Conservation (phyloP, 2,888 invertebrate genomes). For the Pandemis corylana region DNA sequence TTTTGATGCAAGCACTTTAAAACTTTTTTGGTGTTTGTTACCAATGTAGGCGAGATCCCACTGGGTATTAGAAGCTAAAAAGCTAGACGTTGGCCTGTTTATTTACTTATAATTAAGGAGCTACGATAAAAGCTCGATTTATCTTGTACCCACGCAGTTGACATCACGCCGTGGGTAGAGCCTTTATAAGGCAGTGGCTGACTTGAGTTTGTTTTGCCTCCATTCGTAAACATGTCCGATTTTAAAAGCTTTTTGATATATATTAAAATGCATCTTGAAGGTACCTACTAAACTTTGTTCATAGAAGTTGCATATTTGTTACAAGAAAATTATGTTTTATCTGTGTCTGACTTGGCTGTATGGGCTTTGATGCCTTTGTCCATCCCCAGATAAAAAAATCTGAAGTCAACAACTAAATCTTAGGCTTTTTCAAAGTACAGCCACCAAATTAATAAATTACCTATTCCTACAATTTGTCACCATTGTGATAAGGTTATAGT, state of each 20-base stretch:
- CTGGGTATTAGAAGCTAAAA: slow-evolving; percentile 1
- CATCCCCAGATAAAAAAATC: no score
- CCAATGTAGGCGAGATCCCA: slow-evolving; percentile 22
- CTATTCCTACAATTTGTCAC: not conserved
- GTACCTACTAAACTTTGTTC: not conserved
- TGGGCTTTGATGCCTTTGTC: no score
- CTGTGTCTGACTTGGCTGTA: no score
- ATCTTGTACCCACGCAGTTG: slow-evolving; percentile 28
- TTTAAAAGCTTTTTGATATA: not conserved
- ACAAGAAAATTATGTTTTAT: no score
- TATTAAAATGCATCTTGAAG: not conserved
- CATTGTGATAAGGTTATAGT: not conserved
- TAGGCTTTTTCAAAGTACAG: not conserved
- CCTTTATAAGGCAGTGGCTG: slow-evolving; percentile 29
- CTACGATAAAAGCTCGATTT: slow-evolving; percentile 16
- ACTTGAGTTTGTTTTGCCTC: slow-evolving; percentile 7
- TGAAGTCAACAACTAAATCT: not conserved
- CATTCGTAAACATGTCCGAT: slow-evolving; percentile 13
- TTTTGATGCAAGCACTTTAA: no score
- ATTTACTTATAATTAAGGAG: slow-evolving; percentile 32
- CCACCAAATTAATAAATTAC: not conserved
- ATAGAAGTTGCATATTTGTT: no score
- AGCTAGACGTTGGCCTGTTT: slow-evolving; percentile 16
- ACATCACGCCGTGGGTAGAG: slow-evolving; percentile 37
- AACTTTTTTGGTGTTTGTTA: not conserved